Base-by-base conservation (phyloP, 2,888 invertebrate species). In the Caenorhabditis zanzibari region DNA sequence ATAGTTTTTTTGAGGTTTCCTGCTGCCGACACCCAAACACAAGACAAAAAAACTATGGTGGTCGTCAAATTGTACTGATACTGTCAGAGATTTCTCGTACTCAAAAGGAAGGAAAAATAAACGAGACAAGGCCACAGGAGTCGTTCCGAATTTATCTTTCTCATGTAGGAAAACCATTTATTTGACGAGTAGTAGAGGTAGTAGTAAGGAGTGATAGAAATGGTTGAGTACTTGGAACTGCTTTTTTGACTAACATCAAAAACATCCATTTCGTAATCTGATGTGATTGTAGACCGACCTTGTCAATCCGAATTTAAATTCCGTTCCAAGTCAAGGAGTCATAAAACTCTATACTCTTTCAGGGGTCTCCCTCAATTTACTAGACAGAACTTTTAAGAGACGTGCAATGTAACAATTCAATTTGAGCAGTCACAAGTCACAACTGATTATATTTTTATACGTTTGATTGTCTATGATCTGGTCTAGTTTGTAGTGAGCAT, bases 81-180 rank as follows among this genome's bases (percentile, higher is more conserved):
- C 52, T 49, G 63, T 12, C 47, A 10, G 32, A 68, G 35, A 71
- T 71, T 35, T 32, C 52, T 58, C 56, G 71, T 64, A 69, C 63
- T 52, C 64, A 68, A 32, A 32, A 61, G 28, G 41, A 54, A 26
- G 52, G 28, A 61, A 28, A 38, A 49, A 49, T 66, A 35, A 54
- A 68, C 14, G 54, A 68, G 38, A 32, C 79, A 79, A 79, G 79
- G 79, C 63, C 79, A 79, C 64, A 28, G 63, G 71, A 79, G 71
- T 79, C 71, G 56, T 79, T 79, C 71, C 64, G 64, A 77, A 79
- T 79, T 79, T 64, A 79, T 79, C 71, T 79, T 72, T 64, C 35
- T 56, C 77, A 54, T 68, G 61, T 52, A 28, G 52, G 24, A 69
- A 71, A 71, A 71, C 63, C 38, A 54, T 58, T 73, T 64, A 56